Percentiles rank a stretch among this genome's conserved stretches.
These are phyloP conservation scores for Eupithecia subfuscata DNA, from an alignment of 2,888 invertebrate genomes.

Conservation along the genomic window DNA sequence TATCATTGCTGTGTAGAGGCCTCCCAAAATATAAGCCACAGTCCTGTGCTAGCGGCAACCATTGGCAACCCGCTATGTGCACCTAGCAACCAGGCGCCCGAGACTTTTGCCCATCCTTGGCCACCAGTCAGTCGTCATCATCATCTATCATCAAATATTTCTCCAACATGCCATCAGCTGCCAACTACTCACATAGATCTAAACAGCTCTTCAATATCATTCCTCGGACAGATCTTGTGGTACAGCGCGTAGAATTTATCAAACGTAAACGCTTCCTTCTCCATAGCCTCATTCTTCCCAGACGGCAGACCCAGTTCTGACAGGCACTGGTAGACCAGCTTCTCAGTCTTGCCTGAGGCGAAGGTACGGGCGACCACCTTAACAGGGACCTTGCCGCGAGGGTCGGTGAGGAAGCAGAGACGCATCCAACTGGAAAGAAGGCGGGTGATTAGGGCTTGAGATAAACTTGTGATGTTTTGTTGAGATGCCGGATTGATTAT, in stretches of 20 bases:
- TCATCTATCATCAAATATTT: no score
- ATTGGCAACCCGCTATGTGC: no score
- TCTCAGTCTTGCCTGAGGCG: slow-evolving; percentile 99
- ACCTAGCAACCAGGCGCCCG: no score
- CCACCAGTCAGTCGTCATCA: no score
- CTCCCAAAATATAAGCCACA: no score
- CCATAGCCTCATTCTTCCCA: slow-evolving; percentile 98
- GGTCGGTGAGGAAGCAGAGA: slow-evolving; percentile 96
- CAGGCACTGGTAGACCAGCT: slow-evolving; percentile 98
- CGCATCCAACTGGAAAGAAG: slow-evolving; percentile 97
- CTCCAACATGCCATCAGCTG: no score
- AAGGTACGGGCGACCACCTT: slow-evolving; percentile 98
- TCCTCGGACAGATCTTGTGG: slow-evolving; percentile 99
- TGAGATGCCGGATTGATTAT: neutral
- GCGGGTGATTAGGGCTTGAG: slow-evolving; percentile 40
- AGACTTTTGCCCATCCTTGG: no score
- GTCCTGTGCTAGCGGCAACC: no score
- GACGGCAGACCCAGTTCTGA: slow-evolving; percentile 96
- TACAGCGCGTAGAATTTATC: slow-evolving; percentile 99
- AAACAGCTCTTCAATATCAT: slow-evolving; percentile 99
- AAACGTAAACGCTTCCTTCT: slow-evolving; percentile 97
- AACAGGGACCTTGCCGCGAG: slow-evolving; percentile 97
- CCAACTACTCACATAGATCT: slow-evolving; percentile 92
- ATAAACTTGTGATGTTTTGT: neutral
- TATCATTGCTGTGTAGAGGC: no score